Conservation (phyloP, 2,797 vertebrate species). For the Nannoperca australis region DNA sequence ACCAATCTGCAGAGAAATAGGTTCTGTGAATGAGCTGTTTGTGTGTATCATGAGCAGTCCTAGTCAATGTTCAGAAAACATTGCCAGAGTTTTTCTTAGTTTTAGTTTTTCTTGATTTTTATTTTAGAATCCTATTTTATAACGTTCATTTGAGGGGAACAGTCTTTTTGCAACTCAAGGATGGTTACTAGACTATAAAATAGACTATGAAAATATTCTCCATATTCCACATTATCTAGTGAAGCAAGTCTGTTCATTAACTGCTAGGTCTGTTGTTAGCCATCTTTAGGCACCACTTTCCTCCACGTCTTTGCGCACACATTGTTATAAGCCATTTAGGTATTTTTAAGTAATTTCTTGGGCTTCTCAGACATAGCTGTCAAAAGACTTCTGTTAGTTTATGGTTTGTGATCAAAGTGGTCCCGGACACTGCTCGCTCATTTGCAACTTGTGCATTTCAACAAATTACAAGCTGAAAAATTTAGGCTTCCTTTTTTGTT, state of each 20-base stretch:
- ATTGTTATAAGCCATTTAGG: not conserved
- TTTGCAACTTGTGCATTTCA: not conserved
- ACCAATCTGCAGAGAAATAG: constrained; percentile 31
- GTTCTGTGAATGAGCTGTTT: constrained; percentile 47
- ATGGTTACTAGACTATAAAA: not conserved
- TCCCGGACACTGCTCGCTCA: too few species aligned
- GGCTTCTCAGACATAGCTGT: not conserved
- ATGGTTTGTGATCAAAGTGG: not conserved
- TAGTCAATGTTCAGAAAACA: constrained; percentile 9
- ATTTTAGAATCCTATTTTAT: not conserved
- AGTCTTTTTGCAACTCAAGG: not conserved
- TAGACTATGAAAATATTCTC: too few species aligned
- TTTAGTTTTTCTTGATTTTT: not conserved
- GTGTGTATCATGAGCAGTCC: constrained; percentile 34
- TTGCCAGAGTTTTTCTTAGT: not conserved
- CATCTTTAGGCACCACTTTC: not conserved
- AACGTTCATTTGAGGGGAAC: not conserved
- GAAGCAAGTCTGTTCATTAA: constrained; percentile 24
- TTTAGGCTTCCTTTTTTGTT: too few species aligned
- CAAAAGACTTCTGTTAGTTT: not conserved
- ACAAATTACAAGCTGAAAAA: not conserved
- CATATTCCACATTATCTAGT: not conserved
- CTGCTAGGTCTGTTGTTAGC: constrained; percentile 3
- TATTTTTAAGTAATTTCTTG: not conserved
- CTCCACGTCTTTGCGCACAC: not conserved